Evolutionary conservation across 2,888 invertebrate genomes (phyloP).

Genomic region (Sericinus montela): DNA sequence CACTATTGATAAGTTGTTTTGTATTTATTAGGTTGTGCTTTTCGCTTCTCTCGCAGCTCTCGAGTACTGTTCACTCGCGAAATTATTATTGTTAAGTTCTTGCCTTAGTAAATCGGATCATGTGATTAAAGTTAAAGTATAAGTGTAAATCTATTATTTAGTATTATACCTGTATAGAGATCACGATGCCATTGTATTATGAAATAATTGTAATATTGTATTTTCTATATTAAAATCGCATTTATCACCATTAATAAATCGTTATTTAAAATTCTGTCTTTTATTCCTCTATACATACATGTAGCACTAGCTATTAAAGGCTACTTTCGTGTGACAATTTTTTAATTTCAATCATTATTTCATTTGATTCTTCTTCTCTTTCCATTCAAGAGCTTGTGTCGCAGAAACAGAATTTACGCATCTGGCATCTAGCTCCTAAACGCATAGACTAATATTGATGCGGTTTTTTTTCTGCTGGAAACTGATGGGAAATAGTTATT

Average conservation of each 20-base stretch:
- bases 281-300: background rate
- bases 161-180: constrained; percentile 60
- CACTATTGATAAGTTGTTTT: background rate
- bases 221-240: constrained; percentile 69
- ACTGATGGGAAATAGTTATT: no score
- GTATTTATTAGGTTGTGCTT: background rate
- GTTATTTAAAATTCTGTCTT: constrained; percentile 38
- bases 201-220: constrained; percentile 46
- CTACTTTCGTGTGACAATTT: no score
- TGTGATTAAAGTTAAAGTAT: constrained; percentile 36
- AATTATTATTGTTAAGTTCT: constrained; percentile 43
- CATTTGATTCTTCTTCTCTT: no score
- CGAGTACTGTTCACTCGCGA: background rate
- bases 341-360: no score
- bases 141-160: constrained; percentile 60
- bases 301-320: no score
- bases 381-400: no score
- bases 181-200: constrained; percentile 63
- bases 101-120: constrained; percentile 42
- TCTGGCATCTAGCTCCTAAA: no score
- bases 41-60: background rate
- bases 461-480: no score
- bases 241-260: constrained; percentile 63
- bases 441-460: no score
- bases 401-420: no score